phyloP scores from a whole-genome alignment of 2,888 invertebrate species.

The Drosophila recens region DNA sequence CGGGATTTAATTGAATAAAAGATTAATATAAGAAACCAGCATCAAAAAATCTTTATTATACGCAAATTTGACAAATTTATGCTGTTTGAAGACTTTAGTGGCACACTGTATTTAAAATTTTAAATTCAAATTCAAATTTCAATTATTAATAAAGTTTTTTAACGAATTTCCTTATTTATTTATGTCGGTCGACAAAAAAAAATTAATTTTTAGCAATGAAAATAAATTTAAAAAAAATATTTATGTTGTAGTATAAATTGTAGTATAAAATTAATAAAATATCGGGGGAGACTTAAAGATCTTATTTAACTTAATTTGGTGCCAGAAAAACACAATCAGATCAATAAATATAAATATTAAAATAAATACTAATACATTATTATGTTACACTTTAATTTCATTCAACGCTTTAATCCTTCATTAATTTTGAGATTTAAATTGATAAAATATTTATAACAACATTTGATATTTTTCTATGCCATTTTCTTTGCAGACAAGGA shows the following conservation, averaged over 20 bases:
- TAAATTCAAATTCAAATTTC: too few relatives aligned
- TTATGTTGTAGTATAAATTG: too few relatives aligned
- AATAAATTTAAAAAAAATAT: neutral
- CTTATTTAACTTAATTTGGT: neutral
- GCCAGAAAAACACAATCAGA: neutral
- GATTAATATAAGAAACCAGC: too few relatives aligned
- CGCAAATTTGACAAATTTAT: too few relatives aligned
- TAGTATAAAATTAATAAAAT: neutral
- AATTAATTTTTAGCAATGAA: neutral
- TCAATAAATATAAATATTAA: neutral
- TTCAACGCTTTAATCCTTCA: neutral
- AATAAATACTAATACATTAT: neutral
- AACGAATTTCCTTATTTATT: neutral
- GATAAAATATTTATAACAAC: neutral
- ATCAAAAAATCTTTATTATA: too few relatives aligned
- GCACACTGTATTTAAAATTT: too few relatives aligned
- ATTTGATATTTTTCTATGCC: neutral
- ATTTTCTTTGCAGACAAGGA: slow-evolving; percentile 61
- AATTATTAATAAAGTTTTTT: neutral
- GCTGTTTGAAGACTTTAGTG: too few relatives aligned
- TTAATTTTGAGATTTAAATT: neutral
- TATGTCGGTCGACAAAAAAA: neutral
- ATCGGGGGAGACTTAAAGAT: neutral
- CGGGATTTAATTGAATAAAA: too few relatives aligned
- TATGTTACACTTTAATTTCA: neutral